A percentile compares a stretch with the other conserved stretches of the same genome.
Conservation (phyloP, 2,797 vertebrate species). For the Knipowitschia caucasica region DNA sequence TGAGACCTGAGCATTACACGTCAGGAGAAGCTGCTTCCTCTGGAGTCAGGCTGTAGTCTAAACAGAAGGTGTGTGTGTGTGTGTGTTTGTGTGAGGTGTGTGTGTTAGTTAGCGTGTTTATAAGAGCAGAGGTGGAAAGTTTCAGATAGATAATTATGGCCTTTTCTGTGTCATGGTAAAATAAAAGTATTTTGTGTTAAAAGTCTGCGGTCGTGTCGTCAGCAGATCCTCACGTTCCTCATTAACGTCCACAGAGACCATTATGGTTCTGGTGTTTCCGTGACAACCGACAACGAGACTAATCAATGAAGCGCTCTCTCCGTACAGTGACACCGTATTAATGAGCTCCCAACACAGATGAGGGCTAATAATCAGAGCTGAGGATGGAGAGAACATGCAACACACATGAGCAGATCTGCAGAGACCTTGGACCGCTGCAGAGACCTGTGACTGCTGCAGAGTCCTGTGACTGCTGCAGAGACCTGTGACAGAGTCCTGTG, state of each 20-base stretch:
- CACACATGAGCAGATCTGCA: constrained; percentile 19
- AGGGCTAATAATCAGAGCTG: constrained; percentile 67
- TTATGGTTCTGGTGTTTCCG: constrained; percentile 38
- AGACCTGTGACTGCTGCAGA: too few relatives aligned
- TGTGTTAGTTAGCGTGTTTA: too few relatives aligned
- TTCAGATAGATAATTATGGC: too few relatives aligned
- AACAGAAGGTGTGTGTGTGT: constrained; percentile 39
- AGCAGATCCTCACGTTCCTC: constrained; percentile 57
- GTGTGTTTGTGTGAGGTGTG: too few relatives aligned
- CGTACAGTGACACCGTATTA: constrained; percentile 64
- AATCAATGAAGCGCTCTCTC: constrained; percentile 63
- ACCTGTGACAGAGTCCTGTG: too few relatives aligned
- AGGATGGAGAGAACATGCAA: constrained; percentile 25
- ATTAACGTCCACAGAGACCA: constrained; percentile 60
- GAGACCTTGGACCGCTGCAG: too few relatives aligned
- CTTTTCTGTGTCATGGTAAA: too few relatives aligned
- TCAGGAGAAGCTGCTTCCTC: constrained; percentile 70
- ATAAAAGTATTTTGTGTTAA: too few relatives aligned
- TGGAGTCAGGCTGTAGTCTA: constrained; percentile 45
- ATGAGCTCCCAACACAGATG: constrained; percentile 67
- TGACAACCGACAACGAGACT: constrained; percentile 53
- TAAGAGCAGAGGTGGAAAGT: too few relatives aligned
- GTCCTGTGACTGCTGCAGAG: too few relatives aligned
- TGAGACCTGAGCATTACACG: constrained; percentile 58
- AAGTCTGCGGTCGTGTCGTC: too few relatives aligned